Base-by-base conservation (phyloP, 2,113 vertebrate genomes). In the Turnix velox region DNA sequence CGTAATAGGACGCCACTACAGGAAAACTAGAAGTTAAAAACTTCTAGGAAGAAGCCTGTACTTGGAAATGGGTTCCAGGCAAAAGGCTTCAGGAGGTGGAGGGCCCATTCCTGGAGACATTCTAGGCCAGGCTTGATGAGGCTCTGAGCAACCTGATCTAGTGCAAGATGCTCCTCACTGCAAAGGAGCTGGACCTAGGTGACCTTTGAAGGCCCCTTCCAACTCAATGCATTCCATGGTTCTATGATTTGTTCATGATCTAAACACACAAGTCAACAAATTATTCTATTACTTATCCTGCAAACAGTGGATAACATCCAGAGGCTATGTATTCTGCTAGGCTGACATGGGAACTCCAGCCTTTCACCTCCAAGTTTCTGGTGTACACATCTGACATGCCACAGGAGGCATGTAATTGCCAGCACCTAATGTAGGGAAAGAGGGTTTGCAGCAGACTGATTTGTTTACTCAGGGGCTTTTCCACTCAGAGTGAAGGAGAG, bases 341-440 rank as follows among this genome's bases (percentile, higher is more conserved):
- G 42, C 23, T 93, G 49, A 52, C 30, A n/a, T 0, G 1, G 12
- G 5, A 84, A 14, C 39, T 62, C 59, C 59, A 31, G 59, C 33
- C 61, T 72, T 83, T 58, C 48, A 72, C 8, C 5, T 90, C 37
- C 37, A 58, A 28, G 33, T 90, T 82, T 58, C 43, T 3, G 1
- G 55, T 9, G 43, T 2, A 1, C 20, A 23, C 27, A 18, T 63
- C 24, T 33, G 57, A 54, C 24, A 22, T 4, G 22, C 0, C 0
- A 51, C 0, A 0, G 66, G 58, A 66, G 25, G 35, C 72, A 66
- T 1, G 7, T 18, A 62, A 42, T n/a, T 45, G 7, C 39, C 46
- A 35, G 67, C 42, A 35, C 14, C 19, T 62, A 46, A 66, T 3
- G 23, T 63, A 91, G 33, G 6, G 14, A 58, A 84, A 52, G 27